phyloP scores from a whole-genome alignment of 2,113 vertebrate genomes.

The Eulacestoma nigropectus region DNA sequence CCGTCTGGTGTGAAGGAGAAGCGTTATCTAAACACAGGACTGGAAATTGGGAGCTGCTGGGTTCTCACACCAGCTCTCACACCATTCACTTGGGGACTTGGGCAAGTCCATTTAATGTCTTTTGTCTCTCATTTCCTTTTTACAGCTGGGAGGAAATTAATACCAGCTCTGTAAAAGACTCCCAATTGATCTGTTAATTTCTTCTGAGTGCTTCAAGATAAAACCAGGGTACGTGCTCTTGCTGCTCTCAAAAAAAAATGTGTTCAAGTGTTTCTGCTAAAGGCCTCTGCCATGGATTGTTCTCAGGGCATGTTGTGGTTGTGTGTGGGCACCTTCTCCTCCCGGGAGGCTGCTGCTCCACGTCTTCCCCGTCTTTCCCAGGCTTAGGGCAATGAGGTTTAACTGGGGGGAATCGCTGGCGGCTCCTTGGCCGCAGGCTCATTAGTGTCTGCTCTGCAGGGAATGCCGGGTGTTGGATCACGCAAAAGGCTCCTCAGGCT shows the following conservation, averaged over 20 bases:
- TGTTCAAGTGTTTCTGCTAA: not conserved
- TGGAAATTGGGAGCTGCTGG: not conserved
- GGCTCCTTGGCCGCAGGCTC: not conserved
- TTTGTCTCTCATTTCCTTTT: constrained; percentile 42
- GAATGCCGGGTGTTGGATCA: rapidly evolving
- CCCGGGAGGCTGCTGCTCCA: rapidly evolving
- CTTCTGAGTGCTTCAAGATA: constrained; percentile 41
- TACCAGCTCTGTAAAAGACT: constrained; percentile 42
- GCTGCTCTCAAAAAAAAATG: not conserved
- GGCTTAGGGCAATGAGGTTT: not conserved
- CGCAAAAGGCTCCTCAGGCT: rapidly evolving
- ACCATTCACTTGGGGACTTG: not conserved
- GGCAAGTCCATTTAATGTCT: constrained; percentile 52
- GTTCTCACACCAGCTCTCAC: not conserved
- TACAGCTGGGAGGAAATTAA: constrained; percentile 52
- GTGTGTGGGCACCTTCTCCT: not conserved
- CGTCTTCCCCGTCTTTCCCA: not conserved
- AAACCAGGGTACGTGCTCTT: not conserved
- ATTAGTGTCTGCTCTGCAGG: not conserved
- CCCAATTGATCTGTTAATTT: constrained; percentile 62
- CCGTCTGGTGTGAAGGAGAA: constrained; percentile 16
- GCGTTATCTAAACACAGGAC: not conserved
- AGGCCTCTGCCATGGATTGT: not conserved
- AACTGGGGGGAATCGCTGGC: not conserved
- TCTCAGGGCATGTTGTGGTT: rapidly evolving